Base-by-base conservation (phyloP, 1,140 invertebrate genomes). In the Hylyphantes graminicola region DNA sequence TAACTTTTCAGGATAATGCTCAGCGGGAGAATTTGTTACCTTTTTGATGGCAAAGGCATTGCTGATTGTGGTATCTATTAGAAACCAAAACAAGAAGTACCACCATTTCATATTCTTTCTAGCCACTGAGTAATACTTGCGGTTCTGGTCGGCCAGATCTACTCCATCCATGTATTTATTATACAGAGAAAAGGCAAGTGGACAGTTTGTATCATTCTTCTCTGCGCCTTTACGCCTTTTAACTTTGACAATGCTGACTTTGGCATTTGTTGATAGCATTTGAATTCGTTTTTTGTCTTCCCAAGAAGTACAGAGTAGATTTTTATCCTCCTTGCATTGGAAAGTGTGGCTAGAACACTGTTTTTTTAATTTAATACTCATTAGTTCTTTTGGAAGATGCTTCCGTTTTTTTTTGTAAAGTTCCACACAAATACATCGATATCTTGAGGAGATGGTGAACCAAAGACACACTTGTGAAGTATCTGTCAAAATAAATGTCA, bases 401-500 rank as follows among this genome's bases (percentile, higher is more conserved):
- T 55, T 73, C 12, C 12, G 11, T n/a, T 7, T 53, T 55, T 17
- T 17, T 8, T 13, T 54, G n/a, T 15, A 73, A 0, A 4, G 50
- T 73, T 53, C 53, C 50, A 17, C 50, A 73, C 2, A 12, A n/a
- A 68, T 68, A 73, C 11, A 21, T 17, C 15, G 9, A 35, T 73
- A 55, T 73, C 21, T n/a, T 55, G 7, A 53, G 0, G 7, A 73
- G 50, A 61, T 48, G 6, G 13, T 15, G 6, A 1, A 61, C 17
- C 13, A 61, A 17, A 61, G 57, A 17, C 17, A 61, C 17, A 50
- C 21, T 63, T 13, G 21, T 48, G 10, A 76, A 76, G 53, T 61
- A 51, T 76, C 74, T 21, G 51, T 76, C 57, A 53, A 76, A 76
- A 59, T 76, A 76, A 5, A 76, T 61, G 12, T 76, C n/a, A 61